These are phyloP conservation scores for Thrips palmi DNA, from an alignment of 1,140 invertebrate genomes.

Conservation along the genomic window DNA sequence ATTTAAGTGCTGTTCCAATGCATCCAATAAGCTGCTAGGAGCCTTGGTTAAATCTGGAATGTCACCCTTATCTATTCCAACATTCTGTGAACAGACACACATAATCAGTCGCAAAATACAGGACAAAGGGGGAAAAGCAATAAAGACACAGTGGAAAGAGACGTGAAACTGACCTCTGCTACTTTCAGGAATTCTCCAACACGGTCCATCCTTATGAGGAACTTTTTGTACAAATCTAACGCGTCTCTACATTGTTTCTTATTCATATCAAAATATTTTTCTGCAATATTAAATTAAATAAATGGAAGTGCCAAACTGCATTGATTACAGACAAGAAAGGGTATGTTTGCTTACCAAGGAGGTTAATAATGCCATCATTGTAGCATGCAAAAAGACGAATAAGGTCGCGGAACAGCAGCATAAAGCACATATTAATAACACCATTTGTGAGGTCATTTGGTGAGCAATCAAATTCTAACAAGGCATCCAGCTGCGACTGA, in stretches of 20 bases:
- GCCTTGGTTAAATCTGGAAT: slow-evolving; percentile 98
- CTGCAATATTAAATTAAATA: slow-evolving; percentile 27
- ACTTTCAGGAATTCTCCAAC: slow-evolving; percentile 97
- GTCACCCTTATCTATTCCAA: slow-evolving; percentile 97
- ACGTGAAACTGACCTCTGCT: too few relatives aligned
- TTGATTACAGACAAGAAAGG: slow-evolving; percentile 4
- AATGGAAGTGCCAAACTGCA: not conserved
- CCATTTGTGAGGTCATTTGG: slow-evolving; percentile 94
- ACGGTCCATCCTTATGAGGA: slow-evolving; percentile 95
- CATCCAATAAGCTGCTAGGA: slow-evolving; percentile 94
- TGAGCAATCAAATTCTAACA: slow-evolving; percentile 95
- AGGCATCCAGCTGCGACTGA: slow-evolving; percentile 84
- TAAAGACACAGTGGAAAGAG: slow-evolving; percentile 16
- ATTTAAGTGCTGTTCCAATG: slow-evolving; percentile 87
- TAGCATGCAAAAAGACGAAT: slow-evolving; percentile 98
- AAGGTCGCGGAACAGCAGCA: slow-evolving; percentile 94
- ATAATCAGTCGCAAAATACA: too few relatives aligned
- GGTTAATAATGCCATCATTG: slow-evolving; percentile 99
- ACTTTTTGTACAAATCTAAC: slow-evolving; percentile 97
- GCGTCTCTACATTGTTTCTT: slow-evolving; percentile 96
- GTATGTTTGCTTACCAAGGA: slow-evolving; percentile 44
- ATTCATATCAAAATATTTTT: slow-evolving; percentile 99
- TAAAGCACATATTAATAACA: slow-evolving; percentile 97
- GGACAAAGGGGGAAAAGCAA: too few relatives aligned
- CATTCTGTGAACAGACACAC: too few relatives aligned